Evolutionary conservation across 2,888 invertebrate genomes (phyloP).

Genomic region (Cheilosia impressa): DNA sequence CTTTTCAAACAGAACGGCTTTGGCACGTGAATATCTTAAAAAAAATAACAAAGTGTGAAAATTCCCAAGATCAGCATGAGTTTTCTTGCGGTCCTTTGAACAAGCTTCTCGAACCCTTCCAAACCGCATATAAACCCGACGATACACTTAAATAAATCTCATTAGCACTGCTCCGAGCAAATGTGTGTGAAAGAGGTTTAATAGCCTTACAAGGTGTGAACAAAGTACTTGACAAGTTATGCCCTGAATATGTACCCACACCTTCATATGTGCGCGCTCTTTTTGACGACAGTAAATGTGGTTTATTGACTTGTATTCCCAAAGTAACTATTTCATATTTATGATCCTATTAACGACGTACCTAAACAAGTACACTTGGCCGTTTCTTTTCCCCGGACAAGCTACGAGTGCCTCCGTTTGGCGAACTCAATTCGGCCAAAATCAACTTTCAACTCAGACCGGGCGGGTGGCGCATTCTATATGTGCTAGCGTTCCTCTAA

Average conservation of each 20-base stretch:
- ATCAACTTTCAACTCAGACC: neutral
- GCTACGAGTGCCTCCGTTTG: too few species aligned
- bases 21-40: too few species aligned
- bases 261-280: neutral
- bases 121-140: neutral
- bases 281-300: neutral
- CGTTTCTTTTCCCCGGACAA: too few species aligned
- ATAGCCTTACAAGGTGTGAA: neutral
- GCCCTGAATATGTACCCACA: neutral
- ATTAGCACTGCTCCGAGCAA: neutral
- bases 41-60: too few species aligned
- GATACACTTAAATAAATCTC: neutral
- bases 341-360: slow-evolving; percentile 13
- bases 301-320: slow-evolving; percentile 8
- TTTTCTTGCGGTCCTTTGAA: too few species aligned
- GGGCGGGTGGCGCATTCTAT: neutral
- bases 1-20: too few species aligned
- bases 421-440: neutral
- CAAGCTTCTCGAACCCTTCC: neutral
- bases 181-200: neutral
- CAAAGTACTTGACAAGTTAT: neutral
- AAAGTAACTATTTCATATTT: neutral
- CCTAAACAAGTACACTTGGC: neutral
- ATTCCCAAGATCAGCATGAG: too few species aligned
- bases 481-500: slow-evolving; percentile 28